A percentile compares a stretch with the other conserved stretches of the same genome.
Evolutionary conservation across 2,113 vertebrate species (phyloP).

Genomic region (Percina caprodes): DNA sequence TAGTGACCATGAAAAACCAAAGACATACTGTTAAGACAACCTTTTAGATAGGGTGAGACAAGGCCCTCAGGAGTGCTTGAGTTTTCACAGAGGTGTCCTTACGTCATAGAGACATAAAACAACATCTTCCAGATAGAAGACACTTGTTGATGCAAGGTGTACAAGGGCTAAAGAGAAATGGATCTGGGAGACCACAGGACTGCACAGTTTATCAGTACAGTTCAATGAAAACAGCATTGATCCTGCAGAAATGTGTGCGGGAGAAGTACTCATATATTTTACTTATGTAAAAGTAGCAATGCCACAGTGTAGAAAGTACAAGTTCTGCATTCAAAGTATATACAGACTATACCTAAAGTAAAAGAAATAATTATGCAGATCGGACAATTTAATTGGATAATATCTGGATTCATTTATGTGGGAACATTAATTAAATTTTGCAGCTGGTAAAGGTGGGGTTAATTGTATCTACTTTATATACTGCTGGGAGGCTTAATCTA

Average conservation of each 20-base stretch:
- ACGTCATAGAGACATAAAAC: constrained; percentile 40
- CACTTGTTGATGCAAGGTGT: constrained; percentile 25
- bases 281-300: neutral
- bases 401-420: neutral
- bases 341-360: too few relatives aligned
- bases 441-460: neutral
- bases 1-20: constrained; percentile 45
- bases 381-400: too few relatives aligned
- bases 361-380: neutral
- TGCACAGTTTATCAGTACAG: neutral
- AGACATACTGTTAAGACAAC: constrained; percentile 36
- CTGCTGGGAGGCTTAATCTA: neutral
- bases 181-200: neutral
- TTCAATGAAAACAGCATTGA: neutral
- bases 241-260: neutral
- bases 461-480: neutral
- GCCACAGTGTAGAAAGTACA: neutral
- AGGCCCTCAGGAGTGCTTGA: constrained; percentile 45
- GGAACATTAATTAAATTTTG: neutral
- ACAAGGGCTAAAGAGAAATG: neutral
- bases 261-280: neutral
- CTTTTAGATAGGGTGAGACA: constrained; percentile 62
- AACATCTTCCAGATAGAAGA: constrained; percentile 20
- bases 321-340: too few relatives aligned
- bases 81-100: constrained; percentile 34